A percentile compares a stretch with the other conserved stretches of the same genome.
Evolutionary conservation across 1,140 invertebrate genomes (phyloP).

Genomic region (Copidosoma floridanum): DNA sequence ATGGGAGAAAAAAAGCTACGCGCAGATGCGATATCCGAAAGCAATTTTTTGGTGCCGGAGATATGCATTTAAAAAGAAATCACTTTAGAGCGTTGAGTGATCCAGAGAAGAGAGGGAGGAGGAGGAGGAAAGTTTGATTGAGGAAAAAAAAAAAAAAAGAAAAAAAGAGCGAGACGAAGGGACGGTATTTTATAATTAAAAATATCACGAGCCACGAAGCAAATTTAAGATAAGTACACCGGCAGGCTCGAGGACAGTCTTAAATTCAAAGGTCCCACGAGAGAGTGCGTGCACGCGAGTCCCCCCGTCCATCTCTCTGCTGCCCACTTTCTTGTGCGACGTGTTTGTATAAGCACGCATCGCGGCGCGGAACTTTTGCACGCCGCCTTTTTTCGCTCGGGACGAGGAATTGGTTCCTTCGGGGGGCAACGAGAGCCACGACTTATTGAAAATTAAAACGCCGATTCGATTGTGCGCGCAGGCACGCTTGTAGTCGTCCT

Average conservation of each 20-base stretch:
- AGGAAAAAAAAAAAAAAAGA: no score
- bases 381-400: no score
- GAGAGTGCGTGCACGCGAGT: neutral
- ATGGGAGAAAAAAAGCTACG: no score
- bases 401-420: no score
- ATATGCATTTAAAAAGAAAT: conserved; percentile 16
- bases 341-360: no score
- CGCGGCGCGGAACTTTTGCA: no score
- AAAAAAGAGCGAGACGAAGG: neutral
- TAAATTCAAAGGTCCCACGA: conserved; percentile 22
- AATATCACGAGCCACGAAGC: neutral
- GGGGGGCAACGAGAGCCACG: no score
- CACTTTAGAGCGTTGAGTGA: neutral
- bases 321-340: neutral
- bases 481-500: no score
- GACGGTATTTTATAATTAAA: conserved; percentile 22
- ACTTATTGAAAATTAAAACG: no score
- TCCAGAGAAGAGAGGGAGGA: neutral
- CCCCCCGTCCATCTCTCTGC: neutral
- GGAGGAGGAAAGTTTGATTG: no score
- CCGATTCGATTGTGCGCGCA: no score
- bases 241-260: conserved; percentile 10
- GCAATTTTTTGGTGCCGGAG: conserved; percentile 17
- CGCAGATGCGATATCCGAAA: conserved; percentile 1
- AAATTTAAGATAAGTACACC: conserved; percentile 16